Percentiles rank a stretch among this genome's conserved stretches.
Conservation (phyloP, 1,140 invertebrate genomes). For the Papilio polytes region DNA sequence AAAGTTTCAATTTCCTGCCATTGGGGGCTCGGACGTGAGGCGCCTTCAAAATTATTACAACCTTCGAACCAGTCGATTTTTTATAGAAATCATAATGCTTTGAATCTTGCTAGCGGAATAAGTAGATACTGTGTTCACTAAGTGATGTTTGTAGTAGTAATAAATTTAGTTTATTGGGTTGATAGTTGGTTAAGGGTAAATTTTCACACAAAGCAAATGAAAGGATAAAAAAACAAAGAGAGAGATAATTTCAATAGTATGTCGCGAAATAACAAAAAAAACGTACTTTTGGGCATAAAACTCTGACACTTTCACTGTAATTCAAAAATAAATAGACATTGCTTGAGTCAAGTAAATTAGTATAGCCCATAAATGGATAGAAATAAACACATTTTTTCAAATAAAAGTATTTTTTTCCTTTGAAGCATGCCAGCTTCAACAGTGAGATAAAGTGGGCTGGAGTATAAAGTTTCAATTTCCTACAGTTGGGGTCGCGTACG, state of each 20-base stretch:
- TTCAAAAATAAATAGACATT: no score
- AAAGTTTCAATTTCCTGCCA: constrained; percentile 78
- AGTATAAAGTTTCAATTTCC: constrained; percentile 82
- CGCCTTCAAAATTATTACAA: constrained; percentile 47
- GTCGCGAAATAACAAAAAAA: no score
- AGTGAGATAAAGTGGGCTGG: constrained; percentile 75
- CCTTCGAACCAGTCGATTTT: constrained; percentile 12
- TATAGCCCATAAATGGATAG: background rate
- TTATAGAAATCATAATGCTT: constrained; percentile 20
- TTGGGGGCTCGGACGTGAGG: constrained; percentile 57
- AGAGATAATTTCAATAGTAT: no score
- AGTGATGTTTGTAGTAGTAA: background rate
- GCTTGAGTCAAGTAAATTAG: no score
- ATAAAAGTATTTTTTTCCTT: constrained; percentile 52
- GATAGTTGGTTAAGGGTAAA: no score
- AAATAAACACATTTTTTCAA: background rate
- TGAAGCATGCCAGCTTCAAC: constrained; percentile 54
- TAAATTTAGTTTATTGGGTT: no score
- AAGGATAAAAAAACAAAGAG: no score
- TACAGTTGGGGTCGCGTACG: constrained; percentile 54
- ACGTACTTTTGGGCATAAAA: no score
- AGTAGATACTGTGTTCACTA: background rate
- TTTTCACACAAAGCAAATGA: no score
- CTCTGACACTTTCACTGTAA: no score
- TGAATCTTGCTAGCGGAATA: background rate